Conservation (phyloP, 2,113 vertebrate genomes). For the Puffinus mauretanicus region DNA sequence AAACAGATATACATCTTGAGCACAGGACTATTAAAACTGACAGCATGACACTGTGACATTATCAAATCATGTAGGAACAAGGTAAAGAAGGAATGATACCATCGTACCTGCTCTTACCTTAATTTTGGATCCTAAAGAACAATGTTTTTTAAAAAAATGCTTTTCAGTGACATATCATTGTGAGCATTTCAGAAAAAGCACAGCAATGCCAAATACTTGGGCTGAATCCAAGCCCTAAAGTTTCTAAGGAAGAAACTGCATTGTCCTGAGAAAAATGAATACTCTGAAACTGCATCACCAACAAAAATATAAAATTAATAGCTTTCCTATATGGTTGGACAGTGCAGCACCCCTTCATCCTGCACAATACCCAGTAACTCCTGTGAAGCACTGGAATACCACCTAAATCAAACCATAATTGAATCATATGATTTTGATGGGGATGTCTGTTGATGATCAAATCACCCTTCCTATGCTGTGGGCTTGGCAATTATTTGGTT, state of each 20-base stretch:
- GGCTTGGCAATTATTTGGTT: background rate
- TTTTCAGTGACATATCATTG: background rate
- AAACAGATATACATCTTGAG: background rate
- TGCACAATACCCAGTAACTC: background rate
- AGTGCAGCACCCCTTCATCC: background rate
- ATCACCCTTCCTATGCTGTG: background rate
- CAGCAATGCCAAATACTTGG: background rate
- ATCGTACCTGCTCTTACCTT: background rate
- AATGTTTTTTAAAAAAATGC: background rate
- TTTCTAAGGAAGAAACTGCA: background rate
- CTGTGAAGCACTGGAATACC: background rate
- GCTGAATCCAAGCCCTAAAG: background rate
- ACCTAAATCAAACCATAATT: background rate
- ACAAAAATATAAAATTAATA: background rate
- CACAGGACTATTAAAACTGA: background rate
- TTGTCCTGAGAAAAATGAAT: background rate
- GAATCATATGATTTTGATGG: background rate
- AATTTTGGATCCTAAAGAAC: background rate
- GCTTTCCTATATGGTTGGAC: background rate
- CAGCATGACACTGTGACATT: background rate
- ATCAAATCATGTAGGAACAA: background rate
- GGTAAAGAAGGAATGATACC: background rate
- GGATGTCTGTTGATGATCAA: background rate
- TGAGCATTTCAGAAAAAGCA: background rate
- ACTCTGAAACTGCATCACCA: background rate